Evolutionary conservation across 2,113 vertebrate species (phyloP).

Genomic region (Rhynchopsitta pachyrhyncha): DNA sequence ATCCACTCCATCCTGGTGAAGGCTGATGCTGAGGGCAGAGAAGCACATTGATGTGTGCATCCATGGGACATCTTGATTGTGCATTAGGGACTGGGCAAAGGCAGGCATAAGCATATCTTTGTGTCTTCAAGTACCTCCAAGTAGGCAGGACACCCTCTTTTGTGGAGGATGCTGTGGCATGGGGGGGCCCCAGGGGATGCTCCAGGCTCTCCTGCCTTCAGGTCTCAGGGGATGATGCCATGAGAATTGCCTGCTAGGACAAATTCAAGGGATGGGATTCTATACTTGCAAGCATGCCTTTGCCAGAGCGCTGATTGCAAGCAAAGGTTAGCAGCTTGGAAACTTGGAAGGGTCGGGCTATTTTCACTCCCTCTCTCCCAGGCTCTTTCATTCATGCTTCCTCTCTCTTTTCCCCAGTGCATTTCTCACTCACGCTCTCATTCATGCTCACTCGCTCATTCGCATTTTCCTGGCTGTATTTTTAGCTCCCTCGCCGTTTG

Average conservation of each 20-base stretch:
- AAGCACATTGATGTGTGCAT: fast-evolving
- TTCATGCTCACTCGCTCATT: conserved; percentile 55
- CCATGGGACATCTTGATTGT: fast-evolving
- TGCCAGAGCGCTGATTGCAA: conserved; percentile 4
- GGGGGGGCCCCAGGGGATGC: neutral
- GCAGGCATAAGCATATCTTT: fast-evolving
- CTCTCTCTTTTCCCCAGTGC: conserved; percentile 15
- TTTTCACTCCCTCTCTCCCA: conserved; percentile 14
- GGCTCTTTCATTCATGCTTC: conserved; percentile 32
- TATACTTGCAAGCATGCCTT: neutral
- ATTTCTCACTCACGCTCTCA: conserved; percentile 55
- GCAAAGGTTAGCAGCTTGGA: conserved; percentile 44
- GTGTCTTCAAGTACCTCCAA: fast-evolving
- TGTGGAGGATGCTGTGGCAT: fast-evolving
- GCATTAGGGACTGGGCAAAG: fast-evolving
- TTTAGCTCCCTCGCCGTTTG: conserved; percentile 83
- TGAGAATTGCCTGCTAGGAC: neutral
- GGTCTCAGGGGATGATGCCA: neutral
- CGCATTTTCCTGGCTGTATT: conserved; percentile 78
- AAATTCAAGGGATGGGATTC: neutral
- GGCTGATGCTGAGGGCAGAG: neutral
- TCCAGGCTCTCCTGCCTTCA: fast-evolving
- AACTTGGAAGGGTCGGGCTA: conserved; percentile 33
- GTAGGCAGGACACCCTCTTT: neutral
- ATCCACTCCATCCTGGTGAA: too few relatives aligned